phyloP scores from a whole-genome alignment of 2,113 vertebrate genomes.

The Dascyllus trimaculatus region DNA sequence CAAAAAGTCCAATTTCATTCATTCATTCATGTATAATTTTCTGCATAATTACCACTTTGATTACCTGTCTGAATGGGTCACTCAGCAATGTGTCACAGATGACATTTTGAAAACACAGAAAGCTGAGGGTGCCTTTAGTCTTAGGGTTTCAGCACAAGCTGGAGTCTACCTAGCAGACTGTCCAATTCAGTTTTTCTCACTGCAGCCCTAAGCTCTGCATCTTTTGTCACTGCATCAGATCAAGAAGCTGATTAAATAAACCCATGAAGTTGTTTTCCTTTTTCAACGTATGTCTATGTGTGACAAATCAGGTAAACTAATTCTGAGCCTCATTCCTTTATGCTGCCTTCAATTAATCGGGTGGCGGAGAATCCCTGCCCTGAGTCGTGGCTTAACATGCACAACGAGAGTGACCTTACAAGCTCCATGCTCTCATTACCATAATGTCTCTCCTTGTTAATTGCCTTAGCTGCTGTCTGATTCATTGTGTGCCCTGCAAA shows the following conservation, averaged over 20 bases:
- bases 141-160: too few species aligned
- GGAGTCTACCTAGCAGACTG: too few species aligned
- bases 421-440: constrained; percentile 84
- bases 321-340: constrained; percentile 74
- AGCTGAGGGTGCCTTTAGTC: too few species aligned
- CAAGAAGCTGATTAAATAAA: constrained; percentile 12
- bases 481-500: constrained; percentile 83
- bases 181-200: too few species aligned
- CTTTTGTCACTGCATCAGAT: constrained; percentile 1
- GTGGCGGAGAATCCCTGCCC: constrained; percentile 73
- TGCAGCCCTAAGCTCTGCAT: not conserved
- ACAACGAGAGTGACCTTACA: constrained; percentile 90
- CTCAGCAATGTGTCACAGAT: too few species aligned
- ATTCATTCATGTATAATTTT: not conserved
- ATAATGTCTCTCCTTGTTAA: constrained; percentile 87
- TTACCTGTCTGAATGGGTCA: not conserved
- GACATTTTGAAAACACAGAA: too few species aligned
- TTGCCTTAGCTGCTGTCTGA: constrained; percentile 84
- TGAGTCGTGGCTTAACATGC: constrained; percentile 86
- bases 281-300: not conserved
- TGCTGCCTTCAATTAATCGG: constrained; percentile 79
- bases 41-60: not conserved
- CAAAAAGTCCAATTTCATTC: not conserved
- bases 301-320: constrained; percentile 73
- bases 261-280: not conserved